phyloP scores from a whole-genome alignment of 1,140 invertebrate genomes.

The Heliconius hermathena region DNA sequence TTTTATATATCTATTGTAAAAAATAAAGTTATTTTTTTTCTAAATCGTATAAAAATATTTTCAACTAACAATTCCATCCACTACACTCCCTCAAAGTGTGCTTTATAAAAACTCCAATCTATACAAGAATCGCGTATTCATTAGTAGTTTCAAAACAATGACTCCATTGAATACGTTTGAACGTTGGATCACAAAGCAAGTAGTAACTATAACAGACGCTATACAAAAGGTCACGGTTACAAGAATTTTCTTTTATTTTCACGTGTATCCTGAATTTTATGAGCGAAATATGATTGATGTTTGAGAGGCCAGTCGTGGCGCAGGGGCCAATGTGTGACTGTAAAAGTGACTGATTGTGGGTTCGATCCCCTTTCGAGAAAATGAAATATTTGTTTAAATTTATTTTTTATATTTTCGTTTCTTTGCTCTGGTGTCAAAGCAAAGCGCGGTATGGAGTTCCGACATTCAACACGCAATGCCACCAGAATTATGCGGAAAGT shows the following conservation, averaged over 20 bases:
- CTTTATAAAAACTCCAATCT: conserved; percentile 1
- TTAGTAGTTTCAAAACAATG: conserved; percentile 11
- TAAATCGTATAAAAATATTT: background rate
- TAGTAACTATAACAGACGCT: background rate
- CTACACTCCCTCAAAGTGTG: background rate
- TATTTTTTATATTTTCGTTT: too few relatives aligned
- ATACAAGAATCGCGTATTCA: conserved; percentile 14
- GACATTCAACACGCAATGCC: too few relatives aligned
- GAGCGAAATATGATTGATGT: background rate
- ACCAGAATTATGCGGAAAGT: too few relatives aligned
- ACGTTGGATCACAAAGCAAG: background rate
- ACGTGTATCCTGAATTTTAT: background rate
- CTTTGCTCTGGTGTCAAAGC: too few relatives aligned
- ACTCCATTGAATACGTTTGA: background rate
- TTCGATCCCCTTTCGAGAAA: too few relatives aligned
- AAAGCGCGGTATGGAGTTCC: too few relatives aligned
- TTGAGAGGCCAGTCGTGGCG: too few relatives aligned
- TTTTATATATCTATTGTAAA: background rate
- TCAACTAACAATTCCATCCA: background rate
- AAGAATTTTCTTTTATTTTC: background rate
- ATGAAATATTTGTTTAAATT: too few relatives aligned
- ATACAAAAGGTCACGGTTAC: conserved; percentile 8
- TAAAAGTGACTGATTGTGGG: too few relatives aligned
- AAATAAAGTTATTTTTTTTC: background rate
- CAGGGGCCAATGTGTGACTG: too few relatives aligned